Percentiles rank a stretch among this genome's conserved stretches.
Evolutionary conservation across 2,113 vertebrate genomes (phyloP).

Genomic region (Nicator chloris): DNA sequence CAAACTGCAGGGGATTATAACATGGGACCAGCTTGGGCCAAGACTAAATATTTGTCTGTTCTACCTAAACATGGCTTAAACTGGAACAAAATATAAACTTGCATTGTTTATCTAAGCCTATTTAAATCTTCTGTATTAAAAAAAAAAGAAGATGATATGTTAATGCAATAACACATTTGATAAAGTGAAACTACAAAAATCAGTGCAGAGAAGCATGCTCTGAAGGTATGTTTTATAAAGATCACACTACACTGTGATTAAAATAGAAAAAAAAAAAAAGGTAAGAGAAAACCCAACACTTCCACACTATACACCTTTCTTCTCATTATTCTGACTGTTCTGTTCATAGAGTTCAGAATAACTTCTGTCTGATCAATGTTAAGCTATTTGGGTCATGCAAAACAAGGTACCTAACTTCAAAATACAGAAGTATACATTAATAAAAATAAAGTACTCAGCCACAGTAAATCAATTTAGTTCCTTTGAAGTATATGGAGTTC

Average conservation of each 20-base stretch:
- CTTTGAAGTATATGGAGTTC: neutral
- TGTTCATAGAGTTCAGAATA: neutral
- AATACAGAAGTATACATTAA: neutral
- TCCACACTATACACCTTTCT: neutral
- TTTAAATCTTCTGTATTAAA: neutral
- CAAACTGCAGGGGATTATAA: neutral
- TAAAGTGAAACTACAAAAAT: neutral
- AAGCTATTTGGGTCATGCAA: neutral
- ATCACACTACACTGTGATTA: neutral
- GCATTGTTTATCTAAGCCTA: neutral
- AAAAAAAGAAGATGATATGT: neutral
- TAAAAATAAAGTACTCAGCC: neutral
- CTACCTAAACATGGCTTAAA: neutral
- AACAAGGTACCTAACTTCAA: neutral
- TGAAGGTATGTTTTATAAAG: neutral
- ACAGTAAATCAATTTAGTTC: neutral
- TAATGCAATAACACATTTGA: neutral
- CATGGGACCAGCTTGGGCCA: neutral
- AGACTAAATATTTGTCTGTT: neutral
- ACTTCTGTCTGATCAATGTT: neutral
- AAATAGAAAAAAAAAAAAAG: neutral
- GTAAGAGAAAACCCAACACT: fast-evolving
- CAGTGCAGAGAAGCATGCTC: neutral
- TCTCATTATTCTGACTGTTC: neutral
- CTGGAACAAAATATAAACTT: neutral